Evolutionary conservation across 92 coral and sea anemone genomes (phyloP), one percentile per base, ranked within the genome.

Genomic region (Bergia sp.): DNA sequence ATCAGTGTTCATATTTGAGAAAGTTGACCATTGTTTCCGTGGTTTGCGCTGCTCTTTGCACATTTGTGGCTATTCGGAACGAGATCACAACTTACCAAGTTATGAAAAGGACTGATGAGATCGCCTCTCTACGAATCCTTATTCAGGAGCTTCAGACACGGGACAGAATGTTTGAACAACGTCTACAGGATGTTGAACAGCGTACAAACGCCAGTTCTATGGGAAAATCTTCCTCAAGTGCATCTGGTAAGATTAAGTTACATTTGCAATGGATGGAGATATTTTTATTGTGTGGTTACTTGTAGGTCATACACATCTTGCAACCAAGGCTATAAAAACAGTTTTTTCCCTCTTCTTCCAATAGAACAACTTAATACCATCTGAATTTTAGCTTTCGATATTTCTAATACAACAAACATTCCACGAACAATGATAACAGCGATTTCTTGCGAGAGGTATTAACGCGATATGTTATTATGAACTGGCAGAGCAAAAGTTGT

Each of bases 191-290:
- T 7, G 8, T 47, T 23, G 18, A 79, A 44, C 18, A 29, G 37
- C 39, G 65, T 18, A 36, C 49, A 3, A 47, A 47, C 40, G 8
- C 2, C 13, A 8, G 43, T 6, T 44, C 66, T 23, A 45, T 10
- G 41, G 41, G 41, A 0, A 10, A 44, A 79, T 76, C 23, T 21
- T 76, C 84, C 74, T 82, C 43, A 29, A 78, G 53, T 29, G 57
- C 74, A 83, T 89, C 53, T 67, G 89, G 58, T 61, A 43, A 21
- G 65, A 80, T 49, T 85, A 85, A 3, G 69, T 61, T 53, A 0
- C 1, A 1, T 1, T 53, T 53, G 58, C 16, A 53, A 2, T 18
- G 58, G 15, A 18, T 11, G 58, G 13, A 0, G 10, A 53, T 11
- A 53, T 53, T 8, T 53, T 2, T 53, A 53, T 18, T 0, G 12